These are phyloP conservation scores for Stenopsyche tienmushanensis DNA, from an alignment of 1,140 invertebrate genomes.

Conservation along the genomic window DNA sequence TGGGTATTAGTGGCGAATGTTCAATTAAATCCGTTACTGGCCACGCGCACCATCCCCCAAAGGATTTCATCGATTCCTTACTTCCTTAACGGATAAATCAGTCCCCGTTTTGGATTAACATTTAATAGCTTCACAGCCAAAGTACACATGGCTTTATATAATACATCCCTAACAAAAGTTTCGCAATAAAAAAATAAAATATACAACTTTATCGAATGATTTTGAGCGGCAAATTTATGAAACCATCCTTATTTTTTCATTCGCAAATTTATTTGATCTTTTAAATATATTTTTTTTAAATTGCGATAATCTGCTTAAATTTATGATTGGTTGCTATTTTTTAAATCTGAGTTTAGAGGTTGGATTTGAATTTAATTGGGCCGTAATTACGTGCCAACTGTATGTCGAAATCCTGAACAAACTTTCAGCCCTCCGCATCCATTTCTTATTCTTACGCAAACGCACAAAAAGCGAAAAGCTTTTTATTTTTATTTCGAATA, in stretches of 20 bases:
- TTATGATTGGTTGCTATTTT: too few species aligned
- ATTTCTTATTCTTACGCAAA: constrained; percentile 9
- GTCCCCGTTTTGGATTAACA: constrained; percentile 33
- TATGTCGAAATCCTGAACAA: constrained; percentile 9
- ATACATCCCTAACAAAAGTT: background rate
- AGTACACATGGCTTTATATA: constrained; percentile 5
- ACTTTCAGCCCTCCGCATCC: background rate
- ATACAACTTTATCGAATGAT: background rate
- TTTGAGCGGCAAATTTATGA: too few species aligned
- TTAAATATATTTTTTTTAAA: too few species aligned
- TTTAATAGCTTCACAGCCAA: constrained; percentile 33
- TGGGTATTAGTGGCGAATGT: too few species aligned
- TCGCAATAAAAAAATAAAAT: background rate
- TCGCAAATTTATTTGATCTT: too few species aligned
- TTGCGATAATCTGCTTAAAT: too few species aligned
- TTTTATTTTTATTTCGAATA: constrained; percentile 40
- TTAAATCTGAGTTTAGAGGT: too few species aligned
- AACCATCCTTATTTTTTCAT: too few species aligned
- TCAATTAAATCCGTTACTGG: background rate
- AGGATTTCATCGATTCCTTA: constrained; percentile 30
- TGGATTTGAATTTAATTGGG: background rate
- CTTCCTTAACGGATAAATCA: constrained; percentile 35
- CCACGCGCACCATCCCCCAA: constrained; percentile 14
- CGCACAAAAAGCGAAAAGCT: constrained; percentile 28
- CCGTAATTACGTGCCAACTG: background rate